Evolutionary conservation across 2,888 invertebrate species (phyloP).

Genomic region (Caenorhabditis auriculariae): DNA sequence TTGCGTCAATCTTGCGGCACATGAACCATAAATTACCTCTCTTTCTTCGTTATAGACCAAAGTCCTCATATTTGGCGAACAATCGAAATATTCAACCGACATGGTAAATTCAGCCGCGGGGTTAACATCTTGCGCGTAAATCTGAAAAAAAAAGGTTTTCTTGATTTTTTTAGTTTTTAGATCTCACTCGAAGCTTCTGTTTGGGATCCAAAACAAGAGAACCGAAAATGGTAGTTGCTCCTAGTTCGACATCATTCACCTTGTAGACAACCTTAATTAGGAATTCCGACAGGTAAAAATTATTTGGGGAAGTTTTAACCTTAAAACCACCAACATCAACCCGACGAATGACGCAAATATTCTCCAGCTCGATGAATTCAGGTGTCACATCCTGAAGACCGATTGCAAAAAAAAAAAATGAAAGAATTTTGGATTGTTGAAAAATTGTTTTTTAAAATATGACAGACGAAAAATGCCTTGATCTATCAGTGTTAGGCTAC

Average conservation of each 20-base stretch:
- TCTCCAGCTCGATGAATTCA: constrained; percentile 23
- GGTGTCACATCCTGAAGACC: constrained; percentile 21
- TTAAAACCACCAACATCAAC: constrained; percentile 25
- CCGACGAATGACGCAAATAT: constrained; percentile 19
- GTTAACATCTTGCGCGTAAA: constrained; percentile 1
- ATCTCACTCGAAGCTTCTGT: constrained; percentile 18
- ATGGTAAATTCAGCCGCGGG: constrained; percentile 13
- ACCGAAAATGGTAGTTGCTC: constrained; percentile 13
- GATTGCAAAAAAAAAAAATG: too few species aligned
- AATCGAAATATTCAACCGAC: constrained; percentile 13
- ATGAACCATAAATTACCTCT: too few species aligned
- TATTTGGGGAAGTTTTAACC: background rate
- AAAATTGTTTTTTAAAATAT: too few species aligned
- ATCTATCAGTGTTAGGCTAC: too few species aligned
- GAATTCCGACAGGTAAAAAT: background rate
- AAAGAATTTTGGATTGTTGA: too few species aligned
- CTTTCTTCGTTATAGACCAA: constrained; percentile 17
- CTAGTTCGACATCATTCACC: constrained; percentile 7
- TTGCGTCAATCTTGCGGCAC: too few species aligned
- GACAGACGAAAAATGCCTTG: background rate
- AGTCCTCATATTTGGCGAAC: constrained; percentile 8
- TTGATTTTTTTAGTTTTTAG: background rate
- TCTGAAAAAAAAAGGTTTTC: constrained; percentile 3
- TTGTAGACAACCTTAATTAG: constrained; percentile 12
- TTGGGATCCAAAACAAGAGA: constrained; percentile 20